These are phyloP conservation scores for Poeciliopsis retropinna DNA, from an alignment of 2,113 vertebrate genomes.

Conservation along the genomic window DNA sequence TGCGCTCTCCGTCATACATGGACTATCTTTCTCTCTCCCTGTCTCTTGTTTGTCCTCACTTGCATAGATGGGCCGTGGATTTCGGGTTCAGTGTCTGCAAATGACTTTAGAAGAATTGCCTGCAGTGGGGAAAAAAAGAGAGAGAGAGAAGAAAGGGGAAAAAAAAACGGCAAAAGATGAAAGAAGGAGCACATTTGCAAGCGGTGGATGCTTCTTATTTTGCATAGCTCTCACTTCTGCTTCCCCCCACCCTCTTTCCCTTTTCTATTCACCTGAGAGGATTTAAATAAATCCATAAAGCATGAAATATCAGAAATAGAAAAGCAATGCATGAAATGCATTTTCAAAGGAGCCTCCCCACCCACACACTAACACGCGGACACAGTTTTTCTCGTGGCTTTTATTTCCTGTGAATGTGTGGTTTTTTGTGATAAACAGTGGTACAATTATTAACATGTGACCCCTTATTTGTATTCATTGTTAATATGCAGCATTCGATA, in stretches of 20 bases:
- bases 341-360: slow-evolving; percentile 67
- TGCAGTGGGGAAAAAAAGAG: slow-evolving; percentile 49
- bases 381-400: slow-evolving; percentile 26
- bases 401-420: slow-evolving; percentile 44
- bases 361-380: slow-evolving; percentile 57
- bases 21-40: slow-evolving; percentile 26
- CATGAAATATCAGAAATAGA: slow-evolving; percentile 80
- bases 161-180: slow-evolving; percentile 72
- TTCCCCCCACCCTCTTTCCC: slow-evolving; percentile 74
- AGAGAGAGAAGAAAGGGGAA: slow-evolving; percentile 52
- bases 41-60: slow-evolving; percentile 36
- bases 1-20: slow-evolving; percentile 38
- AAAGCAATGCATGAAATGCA: slow-evolving; percentile 77
- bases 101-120: slow-evolving; percentile 74
- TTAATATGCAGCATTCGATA: slow-evolving; percentile 73
- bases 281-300: slow-evolving; percentile 81
- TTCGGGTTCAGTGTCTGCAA: slow-evolving; percentile 64
- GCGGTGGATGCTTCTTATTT: slow-evolving; percentile 76
- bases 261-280: slow-evolving; percentile 80
- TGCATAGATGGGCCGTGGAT: slow-evolving; percentile 29
- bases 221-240: slow-evolving; percentile 79
- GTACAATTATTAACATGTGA: slow-evolving; percentile 63
- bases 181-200: slow-evolving; percentile 76
- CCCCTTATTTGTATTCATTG: slow-evolving; percentile 67
- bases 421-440: slow-evolving; percentile 54